Base-by-base conservation (phyloP, 1,140 invertebrate species). In the Nixonia krombeini region DNA sequence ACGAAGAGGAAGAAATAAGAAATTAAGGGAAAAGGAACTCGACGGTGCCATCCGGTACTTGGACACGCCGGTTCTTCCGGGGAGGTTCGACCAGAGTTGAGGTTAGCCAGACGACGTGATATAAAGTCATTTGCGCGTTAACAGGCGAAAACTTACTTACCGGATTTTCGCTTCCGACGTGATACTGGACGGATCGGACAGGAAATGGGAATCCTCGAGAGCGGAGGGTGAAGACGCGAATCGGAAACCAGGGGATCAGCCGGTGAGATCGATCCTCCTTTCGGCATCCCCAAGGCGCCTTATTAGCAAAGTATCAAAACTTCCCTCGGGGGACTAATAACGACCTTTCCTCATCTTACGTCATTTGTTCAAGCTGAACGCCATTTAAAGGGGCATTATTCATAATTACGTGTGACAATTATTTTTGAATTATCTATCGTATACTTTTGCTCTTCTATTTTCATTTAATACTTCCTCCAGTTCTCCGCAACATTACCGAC, bases 301-400 rank as follows among this genome's bases (percentile, higher is more conserved):
- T 68, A 74, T 74, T 71, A 74, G 49, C 52, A 57, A 49, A 41
- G 70, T 70, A 70, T 74, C 64, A 65, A 62, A 59, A 45, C 46
- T 51, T 63, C 55, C 42, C 42, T 18, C 10, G 52, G 50, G 63
- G 70, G 42, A 17, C 37, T 33, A 46, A 52, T 70, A 70, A 70
- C 64, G 71, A 70, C 31, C 40, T 42, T 29, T 53, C 40, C 35
- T 21, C 56, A 17, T 57, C 57, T 56, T 50, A 51, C 28, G 18
- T 67, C 51, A 61, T 67, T 51, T 52, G 33, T 61, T 61, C 29
- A 45, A 38, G 26, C 33, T 52, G 33, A 52, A 57, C 40, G 51
- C 28, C 55, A 52, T 56, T 61, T 41, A 61, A 61, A 25, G n/a
- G 35, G 41, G 29, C 56, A 57, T 56, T 52, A 57, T 38, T 57